Evolutionary conservation across 2,113 vertebrate genomes (phyloP).

Genomic region (Apteryx owenii): DNA sequence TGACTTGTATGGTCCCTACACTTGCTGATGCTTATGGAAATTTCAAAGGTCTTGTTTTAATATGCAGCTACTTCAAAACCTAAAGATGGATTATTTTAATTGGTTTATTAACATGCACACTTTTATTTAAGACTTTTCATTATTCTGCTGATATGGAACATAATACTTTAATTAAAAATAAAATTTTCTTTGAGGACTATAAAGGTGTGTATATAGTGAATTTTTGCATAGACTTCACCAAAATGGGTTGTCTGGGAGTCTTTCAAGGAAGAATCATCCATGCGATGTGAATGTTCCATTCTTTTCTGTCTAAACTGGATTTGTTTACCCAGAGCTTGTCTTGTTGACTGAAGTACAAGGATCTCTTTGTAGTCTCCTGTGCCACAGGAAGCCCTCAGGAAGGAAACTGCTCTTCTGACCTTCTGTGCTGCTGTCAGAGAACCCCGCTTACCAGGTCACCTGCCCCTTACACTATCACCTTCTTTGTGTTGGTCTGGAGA

Average conservation of each 20-base stretch:
- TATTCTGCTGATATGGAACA: neutral
- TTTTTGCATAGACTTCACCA: neutral
- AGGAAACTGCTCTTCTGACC: neutral
- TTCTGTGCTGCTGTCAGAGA: neutral
- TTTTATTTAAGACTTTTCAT: neutral
- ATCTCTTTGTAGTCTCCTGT: neutral
- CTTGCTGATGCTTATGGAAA: neutral
- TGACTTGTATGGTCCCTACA: neutral
- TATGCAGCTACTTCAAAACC: neutral
- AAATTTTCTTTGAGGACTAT: neutral
- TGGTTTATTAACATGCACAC: neutral
- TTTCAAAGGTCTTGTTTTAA: neutral
- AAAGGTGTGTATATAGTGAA: neutral
- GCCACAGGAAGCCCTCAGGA: neutral
- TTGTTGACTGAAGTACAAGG: neutral
- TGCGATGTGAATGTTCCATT: neutral
- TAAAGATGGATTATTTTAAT: neutral
- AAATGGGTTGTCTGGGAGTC: neutral
- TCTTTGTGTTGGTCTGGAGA: neutral
- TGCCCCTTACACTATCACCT: accelerated
- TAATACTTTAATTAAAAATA: neutral
- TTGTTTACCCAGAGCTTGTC: neutral
- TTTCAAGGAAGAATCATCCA: neutral
- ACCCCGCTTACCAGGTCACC: neutral
- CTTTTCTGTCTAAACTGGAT: neutral